phyloP scores from a whole-genome alignment of 2,113 vertebrate genomes.

The Lophura nycthemera region DNA sequence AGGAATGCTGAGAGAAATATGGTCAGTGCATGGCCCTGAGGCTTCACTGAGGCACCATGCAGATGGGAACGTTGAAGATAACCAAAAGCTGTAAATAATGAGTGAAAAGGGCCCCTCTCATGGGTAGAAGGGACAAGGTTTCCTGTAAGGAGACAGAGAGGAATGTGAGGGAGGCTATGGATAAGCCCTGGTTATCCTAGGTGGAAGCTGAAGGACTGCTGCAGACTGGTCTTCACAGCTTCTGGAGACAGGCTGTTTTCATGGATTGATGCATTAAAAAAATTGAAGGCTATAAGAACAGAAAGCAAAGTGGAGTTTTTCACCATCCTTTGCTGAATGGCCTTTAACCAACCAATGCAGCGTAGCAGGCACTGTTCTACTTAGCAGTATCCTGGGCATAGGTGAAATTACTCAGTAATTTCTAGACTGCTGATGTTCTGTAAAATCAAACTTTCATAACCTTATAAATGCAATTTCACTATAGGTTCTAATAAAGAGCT shows the following conservation, averaged over 20 bases:
- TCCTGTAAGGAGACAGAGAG: not conserved
- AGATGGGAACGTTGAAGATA: not conserved
- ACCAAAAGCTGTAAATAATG: conserved; percentile 7
- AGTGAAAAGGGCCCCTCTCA: not conserved
- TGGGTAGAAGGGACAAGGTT: not conserved
- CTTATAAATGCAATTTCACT: not conserved
- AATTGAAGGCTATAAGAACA: not conserved
- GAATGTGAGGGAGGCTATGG: not conserved
- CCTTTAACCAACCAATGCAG: not conserved
- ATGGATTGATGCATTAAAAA: not conserved
- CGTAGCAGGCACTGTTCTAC: not conserved
- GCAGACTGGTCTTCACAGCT: not conserved
- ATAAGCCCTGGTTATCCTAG: not conserved
- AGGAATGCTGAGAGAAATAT: not conserved
- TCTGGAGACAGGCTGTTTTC: not conserved
- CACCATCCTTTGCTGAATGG: fast-evolving
- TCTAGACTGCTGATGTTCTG: not conserved
- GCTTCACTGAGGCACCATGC: not conserved
- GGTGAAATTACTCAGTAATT: not conserved
- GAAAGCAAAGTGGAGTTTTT: not conserved
- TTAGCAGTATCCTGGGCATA: not conserved
- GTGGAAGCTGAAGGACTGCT: not conserved
- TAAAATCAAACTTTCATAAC: not conserved
- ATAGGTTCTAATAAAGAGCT: conserved; percentile 8
- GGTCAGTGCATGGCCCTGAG: not conserved